These are phyloP conservation scores for Lottia gigantea DNA, from an alignment of 2,888 invertebrate species.

Conservation along the genomic window DNA sequence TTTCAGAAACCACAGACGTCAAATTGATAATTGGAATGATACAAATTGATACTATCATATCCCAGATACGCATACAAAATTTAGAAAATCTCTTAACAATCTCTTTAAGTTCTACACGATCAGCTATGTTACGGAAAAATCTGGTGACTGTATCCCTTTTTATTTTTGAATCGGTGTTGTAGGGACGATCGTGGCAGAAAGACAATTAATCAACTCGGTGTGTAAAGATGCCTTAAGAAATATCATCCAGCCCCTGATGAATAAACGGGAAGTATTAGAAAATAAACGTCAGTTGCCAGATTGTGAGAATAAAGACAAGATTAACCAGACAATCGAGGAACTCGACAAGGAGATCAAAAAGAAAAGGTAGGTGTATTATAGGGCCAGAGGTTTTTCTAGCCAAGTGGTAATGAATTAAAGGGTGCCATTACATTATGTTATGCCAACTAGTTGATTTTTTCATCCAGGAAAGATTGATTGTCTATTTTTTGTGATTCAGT, in stretches of 20 bases:
- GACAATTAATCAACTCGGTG: slow-evolving; percentile 40
- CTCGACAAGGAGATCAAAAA: slow-evolving; percentile 38
- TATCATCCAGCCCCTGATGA: slow-evolving; percentile 44
- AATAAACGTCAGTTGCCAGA: slow-evolving; percentile 23
- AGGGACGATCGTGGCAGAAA: slow-evolving; percentile 36
- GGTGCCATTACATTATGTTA: no score
- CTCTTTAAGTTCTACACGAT: no score
- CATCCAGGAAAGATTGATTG: no score
- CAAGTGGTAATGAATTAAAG: no score
- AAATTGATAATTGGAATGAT: no score
- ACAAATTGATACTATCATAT: no score
- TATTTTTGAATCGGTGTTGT: background rate
- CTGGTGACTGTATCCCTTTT: no score
- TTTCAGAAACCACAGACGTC: no score
- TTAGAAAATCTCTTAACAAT: no score
- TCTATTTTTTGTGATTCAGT: slow-evolving; percentile 29
- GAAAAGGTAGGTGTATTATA: slow-evolving; percentile 42
- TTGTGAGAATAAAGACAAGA: slow-evolving; percentile 28
- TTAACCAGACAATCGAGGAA: slow-evolving; percentile 30
- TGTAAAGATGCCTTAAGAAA: slow-evolving; percentile 44
- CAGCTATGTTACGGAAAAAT: no score
- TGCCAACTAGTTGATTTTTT: background rate
- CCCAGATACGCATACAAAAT: no score
- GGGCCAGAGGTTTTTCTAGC: no score
- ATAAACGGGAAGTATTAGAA: slow-evolving; percentile 29